Evolutionary conservation across 2,797 vertebrate genomes (phyloP).

Genomic region (Syndactyla subalaris): DNA sequence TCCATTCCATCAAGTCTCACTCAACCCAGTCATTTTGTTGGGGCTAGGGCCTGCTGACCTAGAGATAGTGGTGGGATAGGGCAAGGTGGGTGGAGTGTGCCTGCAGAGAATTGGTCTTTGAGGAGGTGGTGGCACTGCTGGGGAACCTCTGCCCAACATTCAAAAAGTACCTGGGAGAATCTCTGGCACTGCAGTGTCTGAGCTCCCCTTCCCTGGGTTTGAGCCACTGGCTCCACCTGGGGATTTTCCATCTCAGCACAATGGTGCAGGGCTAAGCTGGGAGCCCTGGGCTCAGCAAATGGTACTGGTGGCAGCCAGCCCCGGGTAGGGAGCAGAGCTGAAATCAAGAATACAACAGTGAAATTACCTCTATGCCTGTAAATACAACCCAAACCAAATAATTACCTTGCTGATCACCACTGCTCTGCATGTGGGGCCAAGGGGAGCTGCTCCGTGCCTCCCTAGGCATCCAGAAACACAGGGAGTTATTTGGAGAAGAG

Average conservation of each 20-base stretch:
- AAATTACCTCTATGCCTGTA: background rate
- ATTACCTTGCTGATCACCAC: background rate
- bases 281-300: background rate
- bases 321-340: background rate
- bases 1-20: background rate
- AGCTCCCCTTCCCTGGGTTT: background rate
- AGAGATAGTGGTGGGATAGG: background rate
- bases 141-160: background rate
- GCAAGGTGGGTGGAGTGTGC: background rate
- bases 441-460: background rate
- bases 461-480: background rate
- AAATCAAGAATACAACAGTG: background rate
- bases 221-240: background rate
- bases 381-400: background rate
- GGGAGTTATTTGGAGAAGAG: background rate
- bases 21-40: background rate
- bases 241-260: background rate
- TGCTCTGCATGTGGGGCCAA: background rate
- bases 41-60: background rate
- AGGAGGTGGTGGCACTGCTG: background rate
- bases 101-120: background rate
- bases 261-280: background rate
- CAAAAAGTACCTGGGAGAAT: background rate
- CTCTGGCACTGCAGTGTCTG: rapidly evolving
- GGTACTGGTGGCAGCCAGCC: background rate